Conservation (phyloP, 1,140 invertebrate genomes). For the Ectropis grisescens region DNA sequence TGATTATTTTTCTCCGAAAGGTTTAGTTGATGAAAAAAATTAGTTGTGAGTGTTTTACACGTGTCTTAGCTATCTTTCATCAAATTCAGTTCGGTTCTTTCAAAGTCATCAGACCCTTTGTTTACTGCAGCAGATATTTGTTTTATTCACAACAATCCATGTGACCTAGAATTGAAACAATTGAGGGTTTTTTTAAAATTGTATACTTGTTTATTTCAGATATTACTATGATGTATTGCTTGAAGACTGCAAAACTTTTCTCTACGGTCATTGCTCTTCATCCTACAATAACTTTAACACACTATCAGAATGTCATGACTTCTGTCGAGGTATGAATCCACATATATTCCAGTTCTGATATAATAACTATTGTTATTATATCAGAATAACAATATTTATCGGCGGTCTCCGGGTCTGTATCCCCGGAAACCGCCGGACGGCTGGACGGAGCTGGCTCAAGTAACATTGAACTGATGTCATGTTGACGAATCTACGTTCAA, state of each 20-base stretch:
- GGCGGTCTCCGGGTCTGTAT: no score
- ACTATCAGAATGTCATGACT: conserved; percentile 13
- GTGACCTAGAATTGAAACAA: not conserved
- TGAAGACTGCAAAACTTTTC: conserved; percentile 24
- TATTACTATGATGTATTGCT: conserved; percentile 39
- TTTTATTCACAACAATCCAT: not conserved
- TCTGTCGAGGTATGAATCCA: conserved; percentile 18
- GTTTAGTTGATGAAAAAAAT: no score
- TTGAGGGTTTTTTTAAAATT: not conserved
- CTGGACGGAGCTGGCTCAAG: not conserved
- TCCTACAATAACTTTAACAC: conserved; percentile 23
- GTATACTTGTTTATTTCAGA: conserved; percentile 15
- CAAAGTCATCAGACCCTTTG: no score
- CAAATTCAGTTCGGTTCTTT: no score
- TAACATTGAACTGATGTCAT: not conserved
- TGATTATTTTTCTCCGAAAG: no score
- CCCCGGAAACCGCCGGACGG: no score
- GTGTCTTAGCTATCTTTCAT: no score
- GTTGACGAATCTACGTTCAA: no score
- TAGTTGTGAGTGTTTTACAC: no score
- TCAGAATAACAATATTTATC: not conserved
- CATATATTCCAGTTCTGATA: not conserved
- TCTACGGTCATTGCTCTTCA: conserved; percentile 17
- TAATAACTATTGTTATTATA: not conserved
- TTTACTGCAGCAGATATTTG: not conserved